phyloP scores from a whole-genome alignment of 2,888 invertebrate genomes.

The Gastrophysa polygoni region DNA sequence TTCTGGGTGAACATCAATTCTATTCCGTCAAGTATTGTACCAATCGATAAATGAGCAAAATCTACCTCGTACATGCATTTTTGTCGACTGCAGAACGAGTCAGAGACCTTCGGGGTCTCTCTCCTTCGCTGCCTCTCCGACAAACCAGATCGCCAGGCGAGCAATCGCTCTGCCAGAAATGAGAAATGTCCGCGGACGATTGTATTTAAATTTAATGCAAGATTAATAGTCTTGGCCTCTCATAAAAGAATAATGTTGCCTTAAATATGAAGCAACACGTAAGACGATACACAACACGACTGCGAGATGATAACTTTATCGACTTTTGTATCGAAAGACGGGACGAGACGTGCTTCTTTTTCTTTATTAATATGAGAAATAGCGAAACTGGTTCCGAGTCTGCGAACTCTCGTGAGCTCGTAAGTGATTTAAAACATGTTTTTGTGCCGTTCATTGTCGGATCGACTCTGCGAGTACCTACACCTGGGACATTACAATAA shows the following conservation, averaged over 20 bases:
- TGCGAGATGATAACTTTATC: slow-evolving; percentile 34
- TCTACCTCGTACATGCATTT: too few species aligned
- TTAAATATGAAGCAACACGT: slow-evolving; percentile 40
- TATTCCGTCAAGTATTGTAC: too few species aligned
- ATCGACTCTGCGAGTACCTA: not conserved
- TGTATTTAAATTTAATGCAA: slow-evolving; percentile 51
- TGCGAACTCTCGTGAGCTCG: not conserved
- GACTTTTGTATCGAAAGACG: slow-evolving; percentile 23
- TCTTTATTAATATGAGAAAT: slow-evolving; percentile 1
- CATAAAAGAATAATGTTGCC: slow-evolving; percentile 34
- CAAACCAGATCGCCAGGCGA: not conserved
- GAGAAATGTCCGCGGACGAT: slow-evolving; percentile 49
- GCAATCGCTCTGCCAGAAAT: slow-evolving; percentile 34
- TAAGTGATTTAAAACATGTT: not conserved
- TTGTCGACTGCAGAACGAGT: not conserved
- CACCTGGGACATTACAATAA: not conserved
- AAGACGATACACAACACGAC: slow-evolving; percentile 23
- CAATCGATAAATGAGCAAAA: too few species aligned
- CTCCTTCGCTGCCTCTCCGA: not conserved
- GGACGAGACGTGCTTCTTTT: slow-evolving; percentile 12
- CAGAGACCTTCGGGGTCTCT: not conserved
- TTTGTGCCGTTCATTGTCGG: not conserved
- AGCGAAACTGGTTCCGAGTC: not conserved
- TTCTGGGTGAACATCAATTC: too few species aligned
- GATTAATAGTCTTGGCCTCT: slow-evolving; percentile 40